Base-by-base conservation (phyloP, 2,797 vertebrate species). In the Pygocentrus nattereri region DNA sequence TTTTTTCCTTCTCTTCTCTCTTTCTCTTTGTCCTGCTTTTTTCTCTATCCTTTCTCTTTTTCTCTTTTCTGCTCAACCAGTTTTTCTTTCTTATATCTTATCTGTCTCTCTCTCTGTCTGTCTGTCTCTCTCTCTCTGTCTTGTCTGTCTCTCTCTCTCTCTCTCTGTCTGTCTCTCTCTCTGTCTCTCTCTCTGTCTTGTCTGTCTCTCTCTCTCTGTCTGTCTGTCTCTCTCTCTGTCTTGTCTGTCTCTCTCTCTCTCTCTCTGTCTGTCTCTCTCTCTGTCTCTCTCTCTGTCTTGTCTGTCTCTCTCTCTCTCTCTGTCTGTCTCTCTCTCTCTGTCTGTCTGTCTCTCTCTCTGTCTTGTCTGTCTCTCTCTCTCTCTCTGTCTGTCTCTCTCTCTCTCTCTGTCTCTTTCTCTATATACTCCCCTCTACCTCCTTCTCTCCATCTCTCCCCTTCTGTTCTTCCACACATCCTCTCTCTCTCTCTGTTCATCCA, bases 1-100 rank as follows among this genome's bases (percentile, higher is more conserved):
- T 59, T 23, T 70, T 62, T 49, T 27, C 69, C 27, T 87, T 89
- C 87, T 87, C 61, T 83, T 82, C 87, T 76, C 87, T 74, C 73
- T 74, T 31, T 50, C 52, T 59, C 19, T 25, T 7, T n/a, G 54
- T n/a, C 19, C 56, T 19, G 5, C 52, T 50, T n/a, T 52, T 21
- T 16, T 25, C 58, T 27, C 23, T 59, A 25, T 59, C 16, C 12
- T 13, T 12, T 13, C 25, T 11, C 13, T 27, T 23, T 15, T 25
- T 61, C n/a, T 58, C n/a, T 27, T 4, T 30, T 12, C 2, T 12
- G 16, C 58, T 30, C 25, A 30, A 25, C 30, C 19, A n/a, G n/a
- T 44, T 8, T 10, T 7, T 41, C 41, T 41, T 7, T 41, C 41
- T 41, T 7, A 1, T 7, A 3, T 7, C 7, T 10, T 1, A 3